phyloP scores from a whole-genome alignment of 2,888 invertebrate genomes.

The Hetaerina titia region DNA sequence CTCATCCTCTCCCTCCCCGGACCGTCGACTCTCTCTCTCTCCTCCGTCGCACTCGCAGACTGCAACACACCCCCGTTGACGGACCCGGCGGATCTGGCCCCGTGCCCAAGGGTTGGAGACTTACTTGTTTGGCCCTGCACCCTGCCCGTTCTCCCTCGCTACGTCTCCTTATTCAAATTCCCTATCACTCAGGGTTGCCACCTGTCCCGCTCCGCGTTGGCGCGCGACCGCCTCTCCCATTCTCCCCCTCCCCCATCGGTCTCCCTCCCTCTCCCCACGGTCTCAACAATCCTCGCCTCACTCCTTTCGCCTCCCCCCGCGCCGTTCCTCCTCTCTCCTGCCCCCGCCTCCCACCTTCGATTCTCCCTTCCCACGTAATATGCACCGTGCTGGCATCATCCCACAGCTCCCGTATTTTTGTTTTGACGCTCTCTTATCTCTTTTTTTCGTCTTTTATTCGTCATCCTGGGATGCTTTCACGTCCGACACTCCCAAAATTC shows the following conservation, averaged over 20 bases:
- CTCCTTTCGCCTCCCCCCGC: not conserved
- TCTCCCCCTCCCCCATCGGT: not conserved
- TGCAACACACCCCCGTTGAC: not conserved
- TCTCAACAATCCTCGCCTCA: too few relatives aligned
- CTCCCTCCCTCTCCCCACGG: not conserved
- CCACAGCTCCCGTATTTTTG: not conserved
- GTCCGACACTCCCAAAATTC: conserved; percentile 14
- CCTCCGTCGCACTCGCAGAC: not conserved
- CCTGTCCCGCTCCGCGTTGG: not conserved
- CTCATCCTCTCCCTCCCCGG: not conserved
- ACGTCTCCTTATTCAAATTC: not conserved
- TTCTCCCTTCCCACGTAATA: conserved; percentile 4
- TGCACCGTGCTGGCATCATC: not conserved
- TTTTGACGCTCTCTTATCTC: not conserved
- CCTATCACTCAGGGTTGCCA: conserved; percentile 3
- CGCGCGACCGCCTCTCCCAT: not conserved
- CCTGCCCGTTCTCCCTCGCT: not conserved
- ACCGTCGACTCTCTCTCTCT: not conserved
- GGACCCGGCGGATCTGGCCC: not conserved
- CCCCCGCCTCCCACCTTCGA: not conserved
- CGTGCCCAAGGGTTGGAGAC: not conserved
- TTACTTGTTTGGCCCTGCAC: too few relatives aligned
- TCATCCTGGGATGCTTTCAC: not conserved
- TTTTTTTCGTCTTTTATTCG: not conserved
- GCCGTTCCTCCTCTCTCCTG: not conserved